These are phyloP conservation scores for Hirtodrosophila histrioides DNA, from an alignment of 2,888 invertebrate genomes.

Conservation along the genomic window DNA sequence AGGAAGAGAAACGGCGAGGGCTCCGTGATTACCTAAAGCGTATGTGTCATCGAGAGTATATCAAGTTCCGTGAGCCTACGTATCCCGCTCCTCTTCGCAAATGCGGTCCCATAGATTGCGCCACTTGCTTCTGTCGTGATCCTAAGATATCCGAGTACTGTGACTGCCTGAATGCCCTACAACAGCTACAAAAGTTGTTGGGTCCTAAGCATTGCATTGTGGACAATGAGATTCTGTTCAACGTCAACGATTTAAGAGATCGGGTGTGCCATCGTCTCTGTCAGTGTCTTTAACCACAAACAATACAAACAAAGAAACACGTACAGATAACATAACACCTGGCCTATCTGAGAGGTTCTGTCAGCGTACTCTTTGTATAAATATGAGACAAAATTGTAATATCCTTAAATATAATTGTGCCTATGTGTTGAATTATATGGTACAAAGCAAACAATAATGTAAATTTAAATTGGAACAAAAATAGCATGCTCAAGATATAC, in stretches of 20 bases:
- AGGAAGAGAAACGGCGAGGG: constrained; percentile 15
- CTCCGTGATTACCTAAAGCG: constrained; percentile 32
- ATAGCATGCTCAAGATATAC: too few species aligned
- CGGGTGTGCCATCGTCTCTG: constrained; percentile 55
- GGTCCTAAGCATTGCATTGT: constrained; percentile 31
- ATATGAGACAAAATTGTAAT: too few species aligned
- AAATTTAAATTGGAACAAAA: too few species aligned
- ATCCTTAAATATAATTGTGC: too few species aligned
- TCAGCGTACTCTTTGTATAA: too few species aligned
- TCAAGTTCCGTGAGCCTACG: not conserved
- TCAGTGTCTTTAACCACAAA: constrained; percentile 23
- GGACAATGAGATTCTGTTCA: constrained; percentile 29
- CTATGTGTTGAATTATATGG: too few species aligned
- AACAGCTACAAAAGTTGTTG: constrained; percentile 42
- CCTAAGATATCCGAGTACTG: constrained; percentile 32
- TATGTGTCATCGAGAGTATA: constrained; percentile 30
- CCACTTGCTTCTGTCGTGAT: constrained; percentile 30
- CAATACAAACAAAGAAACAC: too few species aligned
- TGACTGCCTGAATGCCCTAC: constrained; percentile 54
- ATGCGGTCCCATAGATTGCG: constrained; percentile 27
- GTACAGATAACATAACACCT: not conserved
- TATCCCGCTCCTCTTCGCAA: constrained; percentile 30
- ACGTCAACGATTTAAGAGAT: constrained; percentile 42
- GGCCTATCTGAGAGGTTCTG: too few species aligned
- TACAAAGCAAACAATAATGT: too few species aligned